Conservation (phyloP, 2,888 invertebrate genomes). For the Ichneumoninae sp. region DNA sequence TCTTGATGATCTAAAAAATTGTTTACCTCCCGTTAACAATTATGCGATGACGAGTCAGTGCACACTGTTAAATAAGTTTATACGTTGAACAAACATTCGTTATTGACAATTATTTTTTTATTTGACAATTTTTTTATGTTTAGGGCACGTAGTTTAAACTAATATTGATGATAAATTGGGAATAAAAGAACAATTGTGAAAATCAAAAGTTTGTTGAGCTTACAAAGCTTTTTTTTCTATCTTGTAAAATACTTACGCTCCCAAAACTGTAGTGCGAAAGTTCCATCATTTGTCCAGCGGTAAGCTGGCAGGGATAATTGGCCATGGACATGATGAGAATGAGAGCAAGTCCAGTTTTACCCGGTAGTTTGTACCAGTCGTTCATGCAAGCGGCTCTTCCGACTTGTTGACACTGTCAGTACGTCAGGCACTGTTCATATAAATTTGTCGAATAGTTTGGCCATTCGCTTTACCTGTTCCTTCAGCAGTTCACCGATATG, state of each 20-base stretch:
- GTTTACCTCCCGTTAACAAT: background rate
- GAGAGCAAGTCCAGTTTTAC: no score
- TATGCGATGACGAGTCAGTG: no score
- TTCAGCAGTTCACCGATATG: conserved; percentile 66
- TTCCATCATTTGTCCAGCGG: conserved; percentile 62
- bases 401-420: conserved; percentile 41
- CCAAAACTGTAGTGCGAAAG: conserved; percentile 58
- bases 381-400: conserved; percentile 41
- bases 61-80: background rate
- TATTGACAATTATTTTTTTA: no score
- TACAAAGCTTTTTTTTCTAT: background rate
- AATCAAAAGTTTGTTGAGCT: no score
- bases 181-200: no score
- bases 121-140: no score
- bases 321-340: conserved; percentile 52
- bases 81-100: no score
- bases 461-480: conserved; percentile 54
- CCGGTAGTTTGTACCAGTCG: no score
- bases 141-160: no score
- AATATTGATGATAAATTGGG: no score
- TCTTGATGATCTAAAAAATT: conserved; percentile 2
- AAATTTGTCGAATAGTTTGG: background rate
- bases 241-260: conserved; percentile 33
- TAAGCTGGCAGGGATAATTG: conserved; percentile 57
- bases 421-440: background rate